Evolutionary conservation across 2,113 vertebrate genomes (phyloP).

Genomic region (Pteruthius melanotis): DNA sequence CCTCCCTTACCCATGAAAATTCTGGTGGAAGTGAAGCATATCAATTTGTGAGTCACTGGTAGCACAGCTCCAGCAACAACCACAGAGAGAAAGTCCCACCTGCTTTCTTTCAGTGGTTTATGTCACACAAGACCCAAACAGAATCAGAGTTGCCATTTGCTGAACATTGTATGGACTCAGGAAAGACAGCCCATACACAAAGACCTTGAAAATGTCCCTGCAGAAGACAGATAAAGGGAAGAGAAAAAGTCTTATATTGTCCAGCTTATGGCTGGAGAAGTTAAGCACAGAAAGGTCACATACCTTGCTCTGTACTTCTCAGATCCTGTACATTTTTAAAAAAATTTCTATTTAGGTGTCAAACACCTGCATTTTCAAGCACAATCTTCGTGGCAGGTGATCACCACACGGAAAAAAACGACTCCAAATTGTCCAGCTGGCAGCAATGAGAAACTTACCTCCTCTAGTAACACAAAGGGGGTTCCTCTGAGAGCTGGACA

Average conservation of each 20-base stretch:
- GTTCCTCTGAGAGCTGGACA: background rate
- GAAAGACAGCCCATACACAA: background rate
- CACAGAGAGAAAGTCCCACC: background rate
- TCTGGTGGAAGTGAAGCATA: background rate
- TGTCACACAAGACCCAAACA: background rate
- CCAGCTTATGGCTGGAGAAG: background rate
- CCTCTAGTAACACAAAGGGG: background rate
- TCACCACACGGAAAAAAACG: background rate
- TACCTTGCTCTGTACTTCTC: fast-evolving
- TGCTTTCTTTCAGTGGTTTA: background rate
- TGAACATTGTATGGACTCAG: background rate
- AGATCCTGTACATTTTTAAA: fast-evolving
- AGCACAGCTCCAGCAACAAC: background rate
- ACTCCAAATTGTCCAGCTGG: background rate
- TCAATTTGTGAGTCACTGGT: background rate
- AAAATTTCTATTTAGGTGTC: background rate
- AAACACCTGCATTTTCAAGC: background rate
- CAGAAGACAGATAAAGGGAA: background rate
- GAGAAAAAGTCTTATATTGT: background rate
- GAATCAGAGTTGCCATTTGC: background rate
- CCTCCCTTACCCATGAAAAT: background rate
- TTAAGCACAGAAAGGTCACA: background rate
- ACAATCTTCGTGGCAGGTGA: background rate
- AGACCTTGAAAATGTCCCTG: background rate
- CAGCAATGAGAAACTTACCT: background rate